These are phyloP conservation scores for Luehdorfia chinensis DNA, from an alignment of 1,140 invertebrate species.

Conservation along the genomic window DNA sequence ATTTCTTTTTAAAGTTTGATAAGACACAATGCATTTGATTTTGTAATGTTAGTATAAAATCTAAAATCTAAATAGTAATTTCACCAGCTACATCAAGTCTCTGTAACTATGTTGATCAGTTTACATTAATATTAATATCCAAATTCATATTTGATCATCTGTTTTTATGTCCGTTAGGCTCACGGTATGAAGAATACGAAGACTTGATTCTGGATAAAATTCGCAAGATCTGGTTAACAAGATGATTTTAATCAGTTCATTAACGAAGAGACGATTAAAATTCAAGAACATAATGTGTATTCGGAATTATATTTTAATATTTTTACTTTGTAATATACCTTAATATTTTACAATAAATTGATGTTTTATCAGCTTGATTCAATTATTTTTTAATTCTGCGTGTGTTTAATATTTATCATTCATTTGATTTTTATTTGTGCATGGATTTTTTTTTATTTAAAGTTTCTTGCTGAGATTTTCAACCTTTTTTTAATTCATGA, in stretches of 20 bases:
- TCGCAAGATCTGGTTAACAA: not conserved
- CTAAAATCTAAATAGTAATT: too few relatives aligned
- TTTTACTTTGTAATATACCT: constrained; percentile 42
- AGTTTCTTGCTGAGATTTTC: too few relatives aligned
- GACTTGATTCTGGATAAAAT: constrained; percentile 30
- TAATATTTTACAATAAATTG: constrained; percentile 53
- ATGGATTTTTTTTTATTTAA: not conserved
- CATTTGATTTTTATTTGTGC: not conserved
- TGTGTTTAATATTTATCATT: constrained; percentile 9
- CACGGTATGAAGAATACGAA: constrained; percentile 60
- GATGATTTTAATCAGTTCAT: not conserved
- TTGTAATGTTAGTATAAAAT: too few relatives aligned
- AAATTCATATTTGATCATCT: constrained; percentile 52
- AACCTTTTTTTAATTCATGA: too few relatives aligned
- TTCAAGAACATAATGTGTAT: constrained; percentile 56
- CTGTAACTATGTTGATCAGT: too few relatives aligned
- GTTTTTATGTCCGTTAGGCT: constrained; percentile 65
- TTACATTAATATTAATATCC: too few relatives aligned
- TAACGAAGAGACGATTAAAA: constrained; percentile 43
- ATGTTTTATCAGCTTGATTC: constrained; percentile 49
- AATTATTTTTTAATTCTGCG: constrained; percentile 32
- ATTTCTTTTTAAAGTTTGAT: too few relatives aligned
- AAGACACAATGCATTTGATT: too few relatives aligned
- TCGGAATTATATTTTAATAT: constrained; percentile 49
- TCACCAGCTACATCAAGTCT: too few relatives aligned